A percentile compares a stretch with the other conserved stretches of the same genome.
Conservation (phyloP, 2,888 invertebrate genomes). For the Noctua pronuba region DNA sequence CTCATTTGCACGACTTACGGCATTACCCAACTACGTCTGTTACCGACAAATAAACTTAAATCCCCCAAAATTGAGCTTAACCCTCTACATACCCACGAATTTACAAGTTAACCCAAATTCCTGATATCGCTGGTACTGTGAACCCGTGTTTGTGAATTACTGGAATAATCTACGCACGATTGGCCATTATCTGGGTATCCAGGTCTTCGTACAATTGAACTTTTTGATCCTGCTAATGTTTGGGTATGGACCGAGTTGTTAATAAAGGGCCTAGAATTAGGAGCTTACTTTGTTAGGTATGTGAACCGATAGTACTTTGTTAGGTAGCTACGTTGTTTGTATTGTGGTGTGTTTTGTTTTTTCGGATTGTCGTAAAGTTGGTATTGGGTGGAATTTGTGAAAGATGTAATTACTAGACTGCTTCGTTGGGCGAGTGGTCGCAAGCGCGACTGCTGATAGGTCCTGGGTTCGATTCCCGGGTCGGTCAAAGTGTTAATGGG, state of each 20-base stretch:
- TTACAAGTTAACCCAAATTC: constrained; percentile 67
- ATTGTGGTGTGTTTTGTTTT: constrained; percentile 39
- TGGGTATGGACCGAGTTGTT: constrained; percentile 70
- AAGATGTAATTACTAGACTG: not conserved
- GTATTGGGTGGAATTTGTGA: not conserved
- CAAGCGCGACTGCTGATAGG: not conserved
- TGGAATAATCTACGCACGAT: constrained; percentile 65
- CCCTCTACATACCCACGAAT: constrained; percentile 66
- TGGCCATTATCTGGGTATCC: constrained; percentile 63
- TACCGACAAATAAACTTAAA: constrained; percentile 64
- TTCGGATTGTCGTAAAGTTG: constrained; percentile 20
- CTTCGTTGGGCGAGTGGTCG: not conserved
- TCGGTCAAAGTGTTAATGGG: not conserved
- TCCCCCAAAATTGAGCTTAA: constrained; percentile 61
- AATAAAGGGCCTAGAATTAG: constrained; percentile 67
- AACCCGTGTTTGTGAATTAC: constrained; percentile 65
- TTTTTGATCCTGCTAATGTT: constrained; percentile 76
- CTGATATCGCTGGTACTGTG: constrained; percentile 59
- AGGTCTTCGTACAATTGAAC: constrained; percentile 73
- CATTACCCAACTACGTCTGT: constrained; percentile 58
- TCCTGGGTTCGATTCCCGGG: not conserved
- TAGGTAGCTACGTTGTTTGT: constrained; percentile 23
- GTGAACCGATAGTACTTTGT: constrained; percentile 58
- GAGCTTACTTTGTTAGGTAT: constrained; percentile 65
- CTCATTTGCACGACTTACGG: constrained; percentile 61